Evolutionary conservation across 2,888 invertebrate genomes (phyloP), one percentile per base, ranked within the genome.

Genomic region (Slavum lentiscoides): DNA sequence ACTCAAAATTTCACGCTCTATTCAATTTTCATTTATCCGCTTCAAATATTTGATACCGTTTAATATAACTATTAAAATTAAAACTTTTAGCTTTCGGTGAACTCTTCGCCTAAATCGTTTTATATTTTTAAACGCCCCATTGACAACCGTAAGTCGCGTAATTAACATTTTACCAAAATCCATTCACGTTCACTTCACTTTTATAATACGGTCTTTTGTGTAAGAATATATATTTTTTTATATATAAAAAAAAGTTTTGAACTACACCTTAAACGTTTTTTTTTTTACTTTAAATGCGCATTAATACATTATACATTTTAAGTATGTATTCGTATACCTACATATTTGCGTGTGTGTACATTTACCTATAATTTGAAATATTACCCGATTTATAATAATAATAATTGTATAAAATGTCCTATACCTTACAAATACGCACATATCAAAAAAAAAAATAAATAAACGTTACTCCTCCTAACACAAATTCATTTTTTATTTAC

Each of bases 101-200:
- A 64, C 53, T n/a, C 21, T 9, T 37, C 21, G 17, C 53, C 19
- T 6, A 53, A 62, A 62, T 62, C 39, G 15, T 55, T 30, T 58
- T 19, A 39, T 30, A 6, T 37, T 62, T 62, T 30, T 64, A 53
- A 64, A 74, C 53, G 49, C 9, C 0, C 37, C 74, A 53, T 74
- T 53, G n/a, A 74, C 30, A 30, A 15, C 30, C n/a, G 30, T 74
- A 62, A 74, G 19, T 64, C 53, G 15, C n/a, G 21, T 64, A 23
- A 64, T 64, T 37, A 53, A 37, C 30, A 21, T 53, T 74, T 74
- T 13, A 53, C 30, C 23, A 23, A 53, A 64, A 64, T 74, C 15
- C 9, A 55, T 64, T 74, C n/a, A 53, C 53, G 1, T 30, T 64
- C 43, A 13, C 13, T 49, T 61, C 23, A 15, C 49, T 49, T 15